phyloP scores from a whole-genome alignment of 2,113 vertebrate species.

The Clarias batrachus region DNA sequence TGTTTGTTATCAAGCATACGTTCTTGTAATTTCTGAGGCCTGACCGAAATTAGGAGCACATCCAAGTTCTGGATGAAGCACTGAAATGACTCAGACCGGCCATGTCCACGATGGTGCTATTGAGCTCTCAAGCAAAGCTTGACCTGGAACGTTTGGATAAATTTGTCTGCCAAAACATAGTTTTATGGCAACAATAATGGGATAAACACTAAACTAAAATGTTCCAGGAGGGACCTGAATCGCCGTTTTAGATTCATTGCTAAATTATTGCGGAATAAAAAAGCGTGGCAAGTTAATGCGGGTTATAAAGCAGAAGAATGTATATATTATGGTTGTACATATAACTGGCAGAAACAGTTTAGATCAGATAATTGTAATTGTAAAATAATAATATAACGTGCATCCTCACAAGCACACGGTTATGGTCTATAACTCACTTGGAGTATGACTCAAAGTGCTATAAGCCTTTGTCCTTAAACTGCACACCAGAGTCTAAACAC shows the following conservation, averaged over 20 bases:
- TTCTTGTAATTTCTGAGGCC: not conserved
- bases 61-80: not conserved
- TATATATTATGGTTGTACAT: not conserved
- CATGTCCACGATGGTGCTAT: not conserved
- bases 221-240: constrained; percentile 3
- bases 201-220: constrained; percentile 19
- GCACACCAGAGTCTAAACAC: not conserved
- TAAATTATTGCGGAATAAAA: not conserved
- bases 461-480: not conserved
- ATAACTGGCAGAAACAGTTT: not conserved
- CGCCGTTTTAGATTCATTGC: not conserved
- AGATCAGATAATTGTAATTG: not conserved
- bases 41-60: not conserved
- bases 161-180: not conserved
- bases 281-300: not conserved
- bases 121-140: not conserved
- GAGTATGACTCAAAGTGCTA: not conserved
- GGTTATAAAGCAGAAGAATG: not conserved
- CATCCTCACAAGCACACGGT: not conserved
- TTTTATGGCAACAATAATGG: constrained; percentile 2
- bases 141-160: not conserved
- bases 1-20: not conserved
- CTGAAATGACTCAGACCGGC: not conserved
- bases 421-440: not conserved
- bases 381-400: not conserved